These are phyloP conservation scores for Phyllotis vaccarum DNA, from an alignment of 2,797 vertebrate species.

Conservation along the genomic window DNA sequence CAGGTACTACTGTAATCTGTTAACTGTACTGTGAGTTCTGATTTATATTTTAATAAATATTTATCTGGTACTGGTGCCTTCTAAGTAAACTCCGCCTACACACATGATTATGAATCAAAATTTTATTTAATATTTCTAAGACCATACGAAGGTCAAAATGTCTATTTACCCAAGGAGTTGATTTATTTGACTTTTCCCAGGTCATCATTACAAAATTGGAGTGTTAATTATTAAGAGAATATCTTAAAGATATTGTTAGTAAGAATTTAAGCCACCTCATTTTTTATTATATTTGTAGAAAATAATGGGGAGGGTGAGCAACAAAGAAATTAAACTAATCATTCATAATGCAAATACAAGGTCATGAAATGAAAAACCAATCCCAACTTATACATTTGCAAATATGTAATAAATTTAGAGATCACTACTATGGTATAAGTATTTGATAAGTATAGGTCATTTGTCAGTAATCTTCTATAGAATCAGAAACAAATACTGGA, in stretches of 20 bases:
- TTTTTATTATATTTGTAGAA: conserved; percentile 6
- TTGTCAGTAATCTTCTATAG: background rate
- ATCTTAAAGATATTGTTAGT: background rate
- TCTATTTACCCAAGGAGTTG: background rate
- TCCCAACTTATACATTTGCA: background rate
- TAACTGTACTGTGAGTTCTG: too few relatives aligned
- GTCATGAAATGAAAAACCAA: background rate
- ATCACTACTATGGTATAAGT: background rate
- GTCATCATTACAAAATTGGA: background rate
- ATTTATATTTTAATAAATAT: too few relatives aligned
- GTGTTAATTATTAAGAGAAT: background rate
- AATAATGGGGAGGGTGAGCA: background rate
- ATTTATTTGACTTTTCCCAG: conserved; percentile 2
- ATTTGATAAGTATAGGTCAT: background rate
- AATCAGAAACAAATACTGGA: background rate
- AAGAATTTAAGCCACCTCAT: background rate
- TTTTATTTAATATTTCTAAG: background rate
- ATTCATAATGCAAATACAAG: conserved; percentile 16
- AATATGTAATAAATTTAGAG: background rate
- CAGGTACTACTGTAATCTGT: too few relatives aligned
- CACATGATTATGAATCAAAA: background rate
- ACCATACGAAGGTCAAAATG: background rate
- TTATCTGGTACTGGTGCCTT: too few relatives aligned
- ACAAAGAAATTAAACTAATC: background rate
- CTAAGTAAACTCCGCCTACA: too few relatives aligned